phyloP scores from a whole-genome alignment of 2,888 invertebrate genomes.

The Tinea semifulvella region DNA sequence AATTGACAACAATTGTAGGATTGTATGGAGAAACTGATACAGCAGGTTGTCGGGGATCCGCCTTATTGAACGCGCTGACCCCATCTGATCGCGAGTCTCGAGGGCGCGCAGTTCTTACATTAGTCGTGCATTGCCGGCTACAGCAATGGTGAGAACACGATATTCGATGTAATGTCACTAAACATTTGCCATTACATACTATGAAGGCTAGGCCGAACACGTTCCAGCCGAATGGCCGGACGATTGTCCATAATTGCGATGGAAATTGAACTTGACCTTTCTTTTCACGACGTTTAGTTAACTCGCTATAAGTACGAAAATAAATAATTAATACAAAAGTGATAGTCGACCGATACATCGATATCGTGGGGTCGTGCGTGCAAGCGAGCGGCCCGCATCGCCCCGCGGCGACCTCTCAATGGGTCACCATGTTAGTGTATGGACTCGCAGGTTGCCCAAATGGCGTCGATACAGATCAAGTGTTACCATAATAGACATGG shows the following conservation, averaged over 20 bases:
- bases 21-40: slow-evolving; percentile 60
- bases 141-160: slow-evolving; percentile 12
- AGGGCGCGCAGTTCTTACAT: slow-evolving; percentile 31
- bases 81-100: slow-evolving; percentile 48
- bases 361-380: slow-evolving; percentile 15
- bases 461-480: slow-evolving; percentile 6
- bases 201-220: no score
- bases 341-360: neutral
- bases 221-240: no score
- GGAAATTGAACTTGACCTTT: no score
- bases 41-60: slow-evolving; percentile 61
- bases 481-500: slow-evolving; percentile 4
- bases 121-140: slow-evolving; percentile 21
- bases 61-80: slow-evolving; percentile 65
- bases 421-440: slow-evolving; percentile 44
- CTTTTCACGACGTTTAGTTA: no score
- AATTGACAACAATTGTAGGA: slow-evolving; percentile 8
- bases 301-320: neutral
- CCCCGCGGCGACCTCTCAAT: slow-evolving; percentile 41
- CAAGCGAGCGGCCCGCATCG: slow-evolving; percentile 29
- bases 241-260: no score
- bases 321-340: neutral
- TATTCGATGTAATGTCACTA: slow-evolving; percentile 9
- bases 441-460: slow-evolving; percentile 25
- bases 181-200: slow-evolving; percentile 1